Evolutionary conservation across 2,113 vertebrate species (phyloP).

Genomic region (Eleginops maclovinus): DNA sequence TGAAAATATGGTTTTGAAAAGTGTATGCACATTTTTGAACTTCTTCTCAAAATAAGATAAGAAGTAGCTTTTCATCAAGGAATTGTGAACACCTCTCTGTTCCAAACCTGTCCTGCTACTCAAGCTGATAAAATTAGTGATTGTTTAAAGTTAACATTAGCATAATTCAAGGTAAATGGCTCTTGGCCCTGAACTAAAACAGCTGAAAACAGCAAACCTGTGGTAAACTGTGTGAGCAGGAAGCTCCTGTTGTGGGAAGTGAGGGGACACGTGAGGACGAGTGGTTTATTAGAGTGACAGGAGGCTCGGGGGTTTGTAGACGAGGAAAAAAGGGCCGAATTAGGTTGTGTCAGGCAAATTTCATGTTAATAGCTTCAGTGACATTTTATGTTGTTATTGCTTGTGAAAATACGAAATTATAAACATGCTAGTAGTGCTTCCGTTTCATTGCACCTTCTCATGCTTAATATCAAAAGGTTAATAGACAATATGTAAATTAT

Average conservation of each 20-base stretch:
- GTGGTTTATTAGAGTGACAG: constrained; percentile 45
- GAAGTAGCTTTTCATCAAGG: neutral
- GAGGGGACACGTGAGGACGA: constrained; percentile 3
- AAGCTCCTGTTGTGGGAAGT: constrained; percentile 26
- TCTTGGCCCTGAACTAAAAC: constrained; percentile 14
- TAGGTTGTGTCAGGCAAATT: constrained; percentile 60
- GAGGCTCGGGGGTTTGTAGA: constrained; percentile 42
- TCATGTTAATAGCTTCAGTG: constrained; percentile 70
- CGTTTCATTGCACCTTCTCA: constrained; percentile 47
- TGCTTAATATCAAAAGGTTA: constrained; percentile 76
- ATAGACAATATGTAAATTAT: constrained; percentile 77
- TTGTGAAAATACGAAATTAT: constrained; percentile 67
- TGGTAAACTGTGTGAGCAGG: constrained; percentile 31
- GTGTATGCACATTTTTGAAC: neutral
- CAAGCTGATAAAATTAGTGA: neutral
- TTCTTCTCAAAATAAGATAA: neutral
- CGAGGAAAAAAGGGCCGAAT: constrained; percentile 39
- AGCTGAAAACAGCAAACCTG: constrained; percentile 30
- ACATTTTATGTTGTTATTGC: constrained; percentile 73
- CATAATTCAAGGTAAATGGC: neutral
- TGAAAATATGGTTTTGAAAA: neutral
- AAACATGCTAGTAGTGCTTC: constrained; percentile 62
- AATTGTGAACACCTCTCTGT: neutral
- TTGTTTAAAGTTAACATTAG: constrained; percentile 4
- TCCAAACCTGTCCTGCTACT: neutral